A percentile compares a stretch with the other conserved stretches of the same genome.
phyloP scores from a whole-genome alignment of 2,888 invertebrate species.

The Drosophila niveifrons region DNA sequence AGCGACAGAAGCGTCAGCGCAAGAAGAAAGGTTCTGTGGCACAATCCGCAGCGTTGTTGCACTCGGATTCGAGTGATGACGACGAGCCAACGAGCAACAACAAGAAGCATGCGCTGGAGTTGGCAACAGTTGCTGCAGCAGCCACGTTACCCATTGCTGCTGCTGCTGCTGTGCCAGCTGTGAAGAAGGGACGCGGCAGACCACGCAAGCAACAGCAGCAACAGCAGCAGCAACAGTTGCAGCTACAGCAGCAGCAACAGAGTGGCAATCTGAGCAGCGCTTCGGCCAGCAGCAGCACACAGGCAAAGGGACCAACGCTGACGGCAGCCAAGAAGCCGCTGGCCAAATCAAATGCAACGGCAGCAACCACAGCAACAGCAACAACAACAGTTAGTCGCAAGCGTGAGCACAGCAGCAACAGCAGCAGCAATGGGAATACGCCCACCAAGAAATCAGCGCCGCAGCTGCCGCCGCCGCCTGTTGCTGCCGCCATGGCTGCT shows the following conservation, averaged over 20 bases:
- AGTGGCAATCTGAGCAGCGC: constrained; percentile 79
- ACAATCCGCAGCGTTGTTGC: constrained; percentile 41
- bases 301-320: constrained; percentile 82
- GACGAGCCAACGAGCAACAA: constrained; percentile 67
- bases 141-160: constrained; percentile 35
- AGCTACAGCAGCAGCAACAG: constrained; percentile 49
- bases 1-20: constrained; percentile 71
- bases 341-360: constrained; percentile 43
- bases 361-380: constrained; percentile 4
- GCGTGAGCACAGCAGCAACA: constrained; percentile 78
- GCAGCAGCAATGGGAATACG: constrained; percentile 67
- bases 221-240: constrained; percentile 1
- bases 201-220: constrained; percentile 84
- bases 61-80: constrained; percentile 81
- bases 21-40: constrained; percentile 69
- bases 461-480: constrained; percentile 8
- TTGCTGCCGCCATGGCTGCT: not conserved
- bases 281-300: constrained; percentile 72
- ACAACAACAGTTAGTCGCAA: constrained; percentile 79
- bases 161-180: constrained; percentile 51
- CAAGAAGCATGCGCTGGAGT: constrained; percentile 54
- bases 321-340: constrained; percentile 83
- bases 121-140: constrained; percentile 19
- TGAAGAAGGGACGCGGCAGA: constrained; percentile 85
- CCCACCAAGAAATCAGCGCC: constrained; percentile 70